A percentile compares a stretch with the other conserved stretches of the same genome.
These are phyloP conservation scores for Proisotoma minuta DNA, from an alignment of 2,888 invertebrate species.

Conservation along the genomic window DNA sequence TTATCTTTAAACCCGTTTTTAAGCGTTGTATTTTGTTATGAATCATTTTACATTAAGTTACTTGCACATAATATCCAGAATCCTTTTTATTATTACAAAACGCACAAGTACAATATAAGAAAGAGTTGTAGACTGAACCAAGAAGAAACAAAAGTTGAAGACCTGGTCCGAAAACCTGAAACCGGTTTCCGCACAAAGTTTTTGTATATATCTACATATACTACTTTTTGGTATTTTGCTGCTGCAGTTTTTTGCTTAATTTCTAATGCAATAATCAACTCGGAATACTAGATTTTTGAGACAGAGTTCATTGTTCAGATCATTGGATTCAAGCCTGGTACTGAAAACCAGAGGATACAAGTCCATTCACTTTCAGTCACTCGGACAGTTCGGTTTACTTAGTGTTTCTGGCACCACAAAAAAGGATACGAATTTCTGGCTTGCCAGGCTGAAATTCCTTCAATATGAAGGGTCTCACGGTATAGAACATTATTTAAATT, in stretches of 20 bases:
- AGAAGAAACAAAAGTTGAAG: neutral
- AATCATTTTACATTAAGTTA: neutral
- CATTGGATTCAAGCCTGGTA: neutral
- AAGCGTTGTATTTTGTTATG: neutral
- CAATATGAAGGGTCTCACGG: conserved; percentile 9
- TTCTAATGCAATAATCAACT: neutral
- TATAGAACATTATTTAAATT: too few relatives aligned
- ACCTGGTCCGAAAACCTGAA: conserved; percentile 6
- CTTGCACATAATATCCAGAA: neutral
- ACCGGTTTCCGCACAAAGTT: conserved; percentile 10
- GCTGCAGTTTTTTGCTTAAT: conserved; percentile 9
- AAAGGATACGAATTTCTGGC: neutral
- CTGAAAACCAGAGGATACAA: neutral
- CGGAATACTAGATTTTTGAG: neutral
- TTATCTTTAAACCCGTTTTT: neutral
- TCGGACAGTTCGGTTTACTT: neutral
- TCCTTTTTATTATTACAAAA: neutral
- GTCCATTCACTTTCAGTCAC: neutral
- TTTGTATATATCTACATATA: neutral
- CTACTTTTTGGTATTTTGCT: conserved; percentile 7
- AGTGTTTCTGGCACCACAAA: too few relatives aligned
- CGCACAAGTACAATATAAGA: neutral
- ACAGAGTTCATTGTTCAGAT: neutral
- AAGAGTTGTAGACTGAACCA: neutral
- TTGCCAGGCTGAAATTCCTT: neutral